These are phyloP conservation scores for Oreochromis niloticus DNA, from an alignment of 2,113 vertebrate species.

Conservation along the genomic window DNA sequence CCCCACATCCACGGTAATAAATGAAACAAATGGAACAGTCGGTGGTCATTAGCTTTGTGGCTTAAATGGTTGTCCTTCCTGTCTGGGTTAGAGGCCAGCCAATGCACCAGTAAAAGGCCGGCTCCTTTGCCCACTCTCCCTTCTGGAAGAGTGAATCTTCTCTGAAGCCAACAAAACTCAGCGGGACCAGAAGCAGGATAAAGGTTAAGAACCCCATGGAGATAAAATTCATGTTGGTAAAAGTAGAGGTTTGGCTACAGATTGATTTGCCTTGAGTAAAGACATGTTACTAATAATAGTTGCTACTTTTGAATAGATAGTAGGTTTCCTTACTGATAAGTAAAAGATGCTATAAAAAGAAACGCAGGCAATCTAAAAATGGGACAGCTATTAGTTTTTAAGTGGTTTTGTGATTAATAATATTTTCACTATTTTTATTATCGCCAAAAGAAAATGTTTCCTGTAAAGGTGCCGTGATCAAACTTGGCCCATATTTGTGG, in stretches of 20 bases:
- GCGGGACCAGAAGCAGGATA: not conserved
- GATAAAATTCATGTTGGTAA: not conserved
- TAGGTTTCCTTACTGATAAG: not conserved
- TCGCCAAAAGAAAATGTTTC: not conserved
- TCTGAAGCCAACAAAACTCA: slow-evolving; percentile 13
- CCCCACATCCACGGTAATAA: not conserved
- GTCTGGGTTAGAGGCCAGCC: slow-evolving; percentile 11
- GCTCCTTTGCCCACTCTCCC: not conserved
- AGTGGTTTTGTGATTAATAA: not conserved
- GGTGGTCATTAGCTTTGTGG: slow-evolving; percentile 23
- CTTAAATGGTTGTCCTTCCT: slow-evolving; percentile 27
- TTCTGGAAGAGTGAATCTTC: slow-evolving; percentile 4
- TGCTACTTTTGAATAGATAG: not conserved
- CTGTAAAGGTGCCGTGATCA: not conserved
- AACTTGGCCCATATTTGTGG: rapidly evolving
- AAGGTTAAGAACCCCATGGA: slow-evolving; percentile 16
- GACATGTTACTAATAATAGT: not conserved
- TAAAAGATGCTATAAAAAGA: not conserved
- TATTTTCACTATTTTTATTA: not conserved
- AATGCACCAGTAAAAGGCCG: slow-evolving; percentile 14
- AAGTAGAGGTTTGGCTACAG: not conserved
- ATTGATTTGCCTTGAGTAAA: not conserved
- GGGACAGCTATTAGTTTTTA: not conserved
- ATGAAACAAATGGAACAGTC: slow-evolving; percentile 17
- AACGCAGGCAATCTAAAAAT: not conserved